Base-by-base conservation (phyloP, 2,888 invertebrate species). In the Adelognathus sp. region DNA sequence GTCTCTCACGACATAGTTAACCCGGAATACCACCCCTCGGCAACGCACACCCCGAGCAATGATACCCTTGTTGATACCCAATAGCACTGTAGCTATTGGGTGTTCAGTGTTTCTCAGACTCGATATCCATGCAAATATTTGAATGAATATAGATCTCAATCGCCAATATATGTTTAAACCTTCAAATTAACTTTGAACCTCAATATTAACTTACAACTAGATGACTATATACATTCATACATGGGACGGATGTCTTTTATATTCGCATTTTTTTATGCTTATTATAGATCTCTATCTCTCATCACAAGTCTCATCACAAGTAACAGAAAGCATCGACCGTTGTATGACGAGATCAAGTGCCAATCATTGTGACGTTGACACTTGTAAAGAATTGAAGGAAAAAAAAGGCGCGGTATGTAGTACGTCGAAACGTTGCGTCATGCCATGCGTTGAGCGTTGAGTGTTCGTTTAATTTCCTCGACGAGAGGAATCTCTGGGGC, bases 381-480 rank as follows among this genome's bases (percentile, higher is more conserved):
- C 50, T 44, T 1, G 18, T n/a, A 31, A 29, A 27, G 5, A 31
- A 21, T 18, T 14, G 9, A 18, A 2, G 5, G 14, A 60, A 7
- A 39, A 41, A 21, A 18, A 11, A 6, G 9, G 18, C 18, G 52
- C 52, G 39, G 52, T 36, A 3, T 27, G 50, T 9, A 54, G 14
- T 46, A 66, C 50, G 66, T 31, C 67, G 67, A 54, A 50, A 50
- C 27, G 71, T 58, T 69, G 69, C 44, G 58, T 69, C 21, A 50
- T 21, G 50, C 50, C n/a, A n/a, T n/a, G 24, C 50, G 64, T 64
- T 24, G 16, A 29, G 50, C 36, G 16, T 50, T 9, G 33, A 61
- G 39, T 21, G 88, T 88, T 83, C 83, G 88, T 87, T 89, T 89
- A 88, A 90, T 90, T 90, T 89, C 87, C 87, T 88, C 82, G 71